Conservation (phyloP, 1,140 invertebrate species). For the Macrobrachium rosenbergii region DNA sequence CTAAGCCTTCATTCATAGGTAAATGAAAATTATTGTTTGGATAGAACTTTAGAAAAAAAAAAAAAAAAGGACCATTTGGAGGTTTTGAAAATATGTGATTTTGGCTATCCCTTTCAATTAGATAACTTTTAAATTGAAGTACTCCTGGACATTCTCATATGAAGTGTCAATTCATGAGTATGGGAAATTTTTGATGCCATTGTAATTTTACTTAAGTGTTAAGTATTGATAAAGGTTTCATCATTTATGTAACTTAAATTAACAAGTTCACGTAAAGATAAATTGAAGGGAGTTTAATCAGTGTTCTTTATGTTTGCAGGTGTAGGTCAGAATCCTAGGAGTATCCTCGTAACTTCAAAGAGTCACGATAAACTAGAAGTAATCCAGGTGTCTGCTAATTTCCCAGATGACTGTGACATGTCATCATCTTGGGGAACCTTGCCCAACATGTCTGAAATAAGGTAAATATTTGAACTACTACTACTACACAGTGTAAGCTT, state of each 20-base stretch:
- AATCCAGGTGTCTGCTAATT: conserved; percentile 22
- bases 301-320: neutral
- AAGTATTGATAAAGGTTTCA: neutral
- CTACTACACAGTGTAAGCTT: neutral
- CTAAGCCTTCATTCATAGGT: conserved; percentile 39
- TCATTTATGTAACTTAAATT: neutral
- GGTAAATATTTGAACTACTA: neutral
- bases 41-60: too few species aligned
- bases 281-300: neutral
- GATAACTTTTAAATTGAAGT: too few species aligned
- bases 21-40: neutral
- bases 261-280: neutral
- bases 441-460: conserved; percentile 15
- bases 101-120: too few species aligned
- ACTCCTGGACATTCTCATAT: too few species aligned
- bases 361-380: conserved; percentile 43
- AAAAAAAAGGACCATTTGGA: neutral
- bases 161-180: too few species aligned
- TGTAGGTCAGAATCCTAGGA: conserved; percentile 19
- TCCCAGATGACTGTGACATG: conserved; percentile 54
- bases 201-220: neutral
- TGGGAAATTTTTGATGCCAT: neutral
- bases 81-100: neutral
- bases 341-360: conserved; percentile 34
- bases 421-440: conserved; percentile 54